Percentiles rank a stretch among this genome's conserved stretches.
phyloP scores from a whole-genome alignment of 2,888 invertebrate genomes.

The Patella caerulea region DNA sequence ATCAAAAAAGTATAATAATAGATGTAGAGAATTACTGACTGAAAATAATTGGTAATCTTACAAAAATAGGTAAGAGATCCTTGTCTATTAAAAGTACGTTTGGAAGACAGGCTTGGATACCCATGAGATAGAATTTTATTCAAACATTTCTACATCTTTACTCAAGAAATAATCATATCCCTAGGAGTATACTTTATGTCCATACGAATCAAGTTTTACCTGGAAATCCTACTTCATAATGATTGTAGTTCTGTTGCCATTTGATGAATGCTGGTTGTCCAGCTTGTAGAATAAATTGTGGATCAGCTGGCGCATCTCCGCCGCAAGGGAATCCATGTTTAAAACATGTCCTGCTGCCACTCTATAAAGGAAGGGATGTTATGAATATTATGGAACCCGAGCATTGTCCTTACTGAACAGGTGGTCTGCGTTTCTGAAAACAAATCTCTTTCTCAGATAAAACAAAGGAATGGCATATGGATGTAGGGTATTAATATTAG shows the following conservation, averaged over 20 bases:
- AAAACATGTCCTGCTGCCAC: constrained; percentile 44
- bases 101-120: no score
- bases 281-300: constrained; percentile 31
- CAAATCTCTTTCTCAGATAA: background rate
- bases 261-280: constrained; percentile 46
- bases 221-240: constrained; percentile 51
- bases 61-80: no score
- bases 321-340: constrained; percentile 49
- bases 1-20: no score
- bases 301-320: constrained; percentile 36
- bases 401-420: background rate
- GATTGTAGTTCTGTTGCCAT: constrained; percentile 54
- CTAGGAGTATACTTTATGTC: no score
- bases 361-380: constrained; percentile 28
- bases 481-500: no score
- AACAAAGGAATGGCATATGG: background rate
- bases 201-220: constrained; percentile 30
- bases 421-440: background rate
- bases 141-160: no score
- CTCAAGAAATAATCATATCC: no score
- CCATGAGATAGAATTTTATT: no score
- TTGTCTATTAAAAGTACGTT: no score
- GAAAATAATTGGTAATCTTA: no score
- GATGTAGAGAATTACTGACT: no score
- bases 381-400: background rate